Base-by-base conservation (phyloP, 2,113 vertebrate genomes). In the Lota lota region DNA sequence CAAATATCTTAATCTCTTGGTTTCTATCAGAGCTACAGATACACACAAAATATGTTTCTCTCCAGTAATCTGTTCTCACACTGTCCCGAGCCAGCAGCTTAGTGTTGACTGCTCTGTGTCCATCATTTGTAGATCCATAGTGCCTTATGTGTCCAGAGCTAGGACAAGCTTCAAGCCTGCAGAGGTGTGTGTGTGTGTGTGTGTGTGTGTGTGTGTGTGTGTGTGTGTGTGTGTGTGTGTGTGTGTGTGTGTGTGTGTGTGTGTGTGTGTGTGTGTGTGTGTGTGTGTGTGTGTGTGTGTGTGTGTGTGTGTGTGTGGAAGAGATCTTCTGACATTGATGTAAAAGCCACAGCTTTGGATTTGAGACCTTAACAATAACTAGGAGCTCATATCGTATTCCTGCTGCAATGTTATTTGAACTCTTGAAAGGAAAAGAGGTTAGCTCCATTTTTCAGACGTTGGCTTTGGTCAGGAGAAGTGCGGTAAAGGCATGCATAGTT, bases 341-440 rank as follows among this genome's bases (percentile, higher is more conserved):
- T 76, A 65, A 85, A 87, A 86, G 70, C 81, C 86, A 85, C 79
- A 87, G 69, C 77, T 84, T 74, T 61, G 72, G 72, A 78, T 82
- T 80, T n/a, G 50, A 79, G 71, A 2, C 64, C 50, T 28, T 47
- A 22, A 68, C 65, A 63, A 68, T 82, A 74, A 81, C 74, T 69
- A 74, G 47, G 63, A 50, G 72, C 80, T 78, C 56, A 76, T 72
- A 61, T 68, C 67, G 59, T 47, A 66, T 61, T 77, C 40, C 57
- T 56, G 66, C 24, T 16, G 11, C 47, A 0, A 51, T 66, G 75
- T 83, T 81, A 79, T 78, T 78, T 83, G 81, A 89, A 79, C 79
- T 57, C 7, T 22, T 59, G 67, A 76, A 77, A 79, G 80, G 79
- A 86, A 86, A 54, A 21, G 75, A 77, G 76, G 68, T 77, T 79